These are phyloP conservation scores for Ceratina calcarata DNA, from an alignment of 1,140 invertebrate genomes.

Conservation along the genomic window DNA sequence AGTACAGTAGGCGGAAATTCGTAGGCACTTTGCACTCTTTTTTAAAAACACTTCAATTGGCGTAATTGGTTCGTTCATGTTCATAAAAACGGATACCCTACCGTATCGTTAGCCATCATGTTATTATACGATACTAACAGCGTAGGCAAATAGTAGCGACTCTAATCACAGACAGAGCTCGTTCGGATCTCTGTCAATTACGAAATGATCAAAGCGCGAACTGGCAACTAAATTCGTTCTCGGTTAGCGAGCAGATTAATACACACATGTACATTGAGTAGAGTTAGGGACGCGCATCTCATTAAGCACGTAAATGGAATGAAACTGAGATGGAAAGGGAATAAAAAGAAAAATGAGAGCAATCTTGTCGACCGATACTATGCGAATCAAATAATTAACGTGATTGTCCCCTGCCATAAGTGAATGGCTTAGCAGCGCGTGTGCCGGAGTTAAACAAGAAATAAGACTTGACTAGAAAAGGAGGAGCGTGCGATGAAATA, in stretches of 20 bases:
- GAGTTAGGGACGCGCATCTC: constrained; percentile 2
- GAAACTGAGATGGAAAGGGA: constrained; percentile 52
- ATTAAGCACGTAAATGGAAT: constrained; percentile 55
- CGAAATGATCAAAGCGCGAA: constrained; percentile 54
- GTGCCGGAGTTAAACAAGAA: constrained; percentile 60
- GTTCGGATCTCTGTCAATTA: constrained; percentile 45
- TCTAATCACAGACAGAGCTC: constrained; percentile 43
- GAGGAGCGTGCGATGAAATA: constrained; percentile 58
- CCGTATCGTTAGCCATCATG: constrained; percentile 23
- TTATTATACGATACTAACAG: constrained; percentile 56
- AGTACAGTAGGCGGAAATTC: constrained; percentile 16
- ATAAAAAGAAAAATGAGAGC: constrained; percentile 34
- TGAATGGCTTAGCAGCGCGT: constrained; percentile 61
- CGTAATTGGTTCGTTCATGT: constrained; percentile 37
- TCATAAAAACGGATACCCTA: constrained; percentile 50
- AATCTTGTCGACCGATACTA: constrained; percentile 41
- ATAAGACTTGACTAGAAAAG: constrained; percentile 70
- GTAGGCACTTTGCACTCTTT: constrained; percentile 2
- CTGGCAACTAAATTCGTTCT: constrained; percentile 54
- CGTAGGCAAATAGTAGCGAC: constrained; percentile 48
- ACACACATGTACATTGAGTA: constrained; percentile 39
- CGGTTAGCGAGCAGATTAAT: constrained; percentile 32
- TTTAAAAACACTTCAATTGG: constrained; percentile 18
- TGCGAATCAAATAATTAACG: constrained; percentile 53
- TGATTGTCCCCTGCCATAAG: constrained; percentile 68